Base-by-base conservation (phyloP, 2,888 invertebrate species). In the Drosophila emarginata region DNA sequence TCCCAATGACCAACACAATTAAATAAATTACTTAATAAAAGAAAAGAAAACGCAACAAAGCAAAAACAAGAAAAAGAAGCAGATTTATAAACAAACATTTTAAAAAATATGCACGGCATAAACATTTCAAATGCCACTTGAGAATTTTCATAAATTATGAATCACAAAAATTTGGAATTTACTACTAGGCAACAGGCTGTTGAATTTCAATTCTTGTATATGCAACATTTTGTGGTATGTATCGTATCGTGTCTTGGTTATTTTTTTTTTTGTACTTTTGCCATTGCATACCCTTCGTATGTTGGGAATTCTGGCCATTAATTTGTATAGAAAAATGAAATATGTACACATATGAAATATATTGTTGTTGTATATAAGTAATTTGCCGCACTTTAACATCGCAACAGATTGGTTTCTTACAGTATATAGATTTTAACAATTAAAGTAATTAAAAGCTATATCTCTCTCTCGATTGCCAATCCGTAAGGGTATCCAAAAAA, bases 1-100 rank as follows among this genome's bases (percentile, higher is more conserved):
- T 67, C 69, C 74, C 67, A 70, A 52, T 59, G 60, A 64, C 74
- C 67, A 67, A 70, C 70, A 67, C 45, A 45, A 45, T 45, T 45
- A 45, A 45, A 45, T 45, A 45, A 45, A 45, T 70, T 62, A 74
- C 67, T 71, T 63, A 51, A 76, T 59, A 50, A 65, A 67, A 40
- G 62, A 71, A 64, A 65, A 52, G 15, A 40, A 40, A n/a, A n/a
- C n/a, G 11, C 23, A 39, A 40, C 2, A 2, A 15, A 40, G 23
- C 23, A 5, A 28, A 32, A 32, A n/a, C n/a, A n/a, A 32, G 32
- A 21, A 45, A 45, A 45, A 45, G 45, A 21, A 45, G 21, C 18
- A 45, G 45, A 21, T 45, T 45, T 45, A 45, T 45, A 45, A 45
- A 45, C 45, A 45, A 45, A 45, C n/a, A n/a, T 26, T 52, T 26